Evolutionary conservation across 2,797 vertebrate species (phyloP).

Genomic region (Melanotaenia boesemani): DNA sequence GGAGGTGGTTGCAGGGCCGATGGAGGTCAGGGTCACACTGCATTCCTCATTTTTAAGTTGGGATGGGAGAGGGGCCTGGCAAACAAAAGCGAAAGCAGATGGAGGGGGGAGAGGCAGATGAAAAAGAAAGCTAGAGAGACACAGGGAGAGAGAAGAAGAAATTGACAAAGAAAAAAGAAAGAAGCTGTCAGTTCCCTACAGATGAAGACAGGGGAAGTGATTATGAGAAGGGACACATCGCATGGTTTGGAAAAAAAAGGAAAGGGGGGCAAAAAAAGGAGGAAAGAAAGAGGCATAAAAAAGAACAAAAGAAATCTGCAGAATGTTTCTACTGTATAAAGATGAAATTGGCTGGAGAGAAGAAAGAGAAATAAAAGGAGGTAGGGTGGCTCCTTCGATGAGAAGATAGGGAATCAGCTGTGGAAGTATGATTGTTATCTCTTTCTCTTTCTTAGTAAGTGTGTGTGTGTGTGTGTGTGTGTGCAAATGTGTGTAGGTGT

Average conservation of each 20-base stretch:
- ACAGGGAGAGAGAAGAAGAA: constrained; percentile 80
- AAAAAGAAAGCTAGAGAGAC: constrained; percentile 85
- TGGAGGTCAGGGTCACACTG: constrained; percentile 99
- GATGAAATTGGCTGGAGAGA: constrained; percentile 71
- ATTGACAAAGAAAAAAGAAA: constrained; percentile 92
- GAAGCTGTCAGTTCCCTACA: constrained; percentile 86
- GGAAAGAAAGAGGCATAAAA: constrained; percentile 56
- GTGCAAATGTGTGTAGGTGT: constrained; percentile 37
- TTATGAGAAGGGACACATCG: constrained; percentile 74
- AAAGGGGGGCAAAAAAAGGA: constrained; percentile 23
- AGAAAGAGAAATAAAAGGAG: constrained; percentile 61
- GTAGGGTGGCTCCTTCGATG: constrained; percentile 61
- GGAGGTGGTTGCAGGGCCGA: constrained; percentile 95
- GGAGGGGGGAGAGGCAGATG: constrained; percentile 74
- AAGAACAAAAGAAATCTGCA: constrained; percentile 81
- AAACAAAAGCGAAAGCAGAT: constrained; percentile 94
- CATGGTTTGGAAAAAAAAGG: constrained; percentile 47
- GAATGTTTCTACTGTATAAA: constrained; percentile 77
- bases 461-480: constrained; percentile 29
- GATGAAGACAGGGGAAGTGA: constrained; percentile 81
- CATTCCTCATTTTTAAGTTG: constrained; percentile 99
- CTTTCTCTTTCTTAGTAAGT: constrained; percentile 59
- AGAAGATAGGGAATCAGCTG: constrained; percentile 85
- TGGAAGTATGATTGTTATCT: constrained; percentile 86
- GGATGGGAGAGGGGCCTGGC: constrained; percentile 97